These are phyloP conservation scores for Microcaecilia unicolor DNA, from an alignment of 2,797 vertebrate genomes.

Conservation along the genomic window DNA sequence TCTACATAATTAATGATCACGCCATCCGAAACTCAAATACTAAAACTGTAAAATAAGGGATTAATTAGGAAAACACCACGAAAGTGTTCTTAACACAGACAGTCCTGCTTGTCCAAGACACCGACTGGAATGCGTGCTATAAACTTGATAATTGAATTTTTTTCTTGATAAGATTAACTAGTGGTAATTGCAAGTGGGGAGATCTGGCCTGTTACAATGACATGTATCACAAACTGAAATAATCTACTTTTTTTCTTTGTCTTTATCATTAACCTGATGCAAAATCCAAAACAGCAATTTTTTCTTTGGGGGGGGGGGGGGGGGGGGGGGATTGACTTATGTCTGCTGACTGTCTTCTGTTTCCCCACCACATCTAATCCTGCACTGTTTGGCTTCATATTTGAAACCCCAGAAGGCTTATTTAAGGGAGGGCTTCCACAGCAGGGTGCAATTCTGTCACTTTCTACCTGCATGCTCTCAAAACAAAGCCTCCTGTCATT, in stretches of 20 bases:
- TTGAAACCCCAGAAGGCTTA: constrained; percentile 89
- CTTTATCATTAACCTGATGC: constrained; percentile 25
- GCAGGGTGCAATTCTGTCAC: constrained; percentile 37
- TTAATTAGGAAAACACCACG: no score
- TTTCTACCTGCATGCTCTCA: constrained; percentile 44
- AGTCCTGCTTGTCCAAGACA: constrained; percentile 50
- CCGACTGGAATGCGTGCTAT: constrained; percentile 73
- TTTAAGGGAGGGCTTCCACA: constrained; percentile 71
- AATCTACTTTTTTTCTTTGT: constrained; percentile 52
- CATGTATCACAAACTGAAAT: constrained; percentile 68
- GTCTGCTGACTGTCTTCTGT: constrained; percentile 73
- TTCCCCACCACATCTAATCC: constrained; percentile 77
- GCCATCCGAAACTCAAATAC: no score
- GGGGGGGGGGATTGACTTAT: no score
- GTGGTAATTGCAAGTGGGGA: constrained; percentile 78
- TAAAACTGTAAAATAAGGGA: no score
- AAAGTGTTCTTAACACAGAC: constrained; percentile 52
- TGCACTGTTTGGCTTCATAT: constrained; percentile 85
- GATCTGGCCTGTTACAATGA: constrained; percentile 68
- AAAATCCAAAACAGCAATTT: constrained; percentile 56
- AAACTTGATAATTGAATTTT: constrained; percentile 97
- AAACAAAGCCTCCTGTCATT: constrained; percentile 38
- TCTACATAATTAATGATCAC: no score
- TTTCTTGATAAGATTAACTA: constrained; percentile 88
- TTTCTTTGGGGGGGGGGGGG: no score